A percentile compares a stretch with the other conserved stretches of the same genome.
These are phyloP conservation scores for Thymelicus acteon DNA, from an alignment of 2,888 invertebrate species.

Conservation along the genomic window DNA sequence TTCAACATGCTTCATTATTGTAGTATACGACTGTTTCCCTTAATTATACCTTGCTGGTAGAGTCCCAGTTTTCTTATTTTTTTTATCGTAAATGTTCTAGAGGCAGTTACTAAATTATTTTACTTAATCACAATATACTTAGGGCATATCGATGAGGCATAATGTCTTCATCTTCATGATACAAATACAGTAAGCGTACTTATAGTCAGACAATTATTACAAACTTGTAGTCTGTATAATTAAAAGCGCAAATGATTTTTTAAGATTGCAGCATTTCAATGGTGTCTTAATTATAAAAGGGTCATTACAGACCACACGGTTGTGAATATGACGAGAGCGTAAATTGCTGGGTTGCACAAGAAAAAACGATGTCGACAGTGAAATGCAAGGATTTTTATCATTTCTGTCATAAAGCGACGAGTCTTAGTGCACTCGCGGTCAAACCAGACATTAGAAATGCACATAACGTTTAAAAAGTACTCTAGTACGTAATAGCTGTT, in stretches of 20 bases:
- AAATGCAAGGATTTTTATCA: slow-evolving; percentile 46
- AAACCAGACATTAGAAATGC: slow-evolving; percentile 69
- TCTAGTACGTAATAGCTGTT: slow-evolving; percentile 61
- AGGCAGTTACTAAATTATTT: no score
- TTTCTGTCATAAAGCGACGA: slow-evolving; percentile 46
- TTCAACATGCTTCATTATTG: background rate
- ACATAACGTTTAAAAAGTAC: slow-evolving; percentile 56
- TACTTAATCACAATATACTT: no score
- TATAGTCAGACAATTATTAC: no score
- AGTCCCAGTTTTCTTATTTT: no score
- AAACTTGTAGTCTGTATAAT: background rate
- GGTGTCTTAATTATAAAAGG: slow-evolving; percentile 46
- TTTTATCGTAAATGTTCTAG: no score
- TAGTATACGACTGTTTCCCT: no score
- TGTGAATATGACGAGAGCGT: slow-evolving; percentile 49
- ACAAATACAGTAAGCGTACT: no score
- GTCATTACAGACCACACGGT: slow-evolving; percentile 50
- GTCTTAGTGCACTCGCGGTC: slow-evolving; percentile 55
- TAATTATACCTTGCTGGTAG: no score
- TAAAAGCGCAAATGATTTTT: slow-evolving; percentile 28
- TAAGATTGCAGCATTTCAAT: slow-evolving; percentile 40
- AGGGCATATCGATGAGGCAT: no score
- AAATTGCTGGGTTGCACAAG: slow-evolving; percentile 50
- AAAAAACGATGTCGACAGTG: slow-evolving; percentile 53
- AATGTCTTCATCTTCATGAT: no score